phyloP scores from a whole-genome alignment of 2,888 invertebrate species.

The Lamellibrachia satsuma region DNA sequence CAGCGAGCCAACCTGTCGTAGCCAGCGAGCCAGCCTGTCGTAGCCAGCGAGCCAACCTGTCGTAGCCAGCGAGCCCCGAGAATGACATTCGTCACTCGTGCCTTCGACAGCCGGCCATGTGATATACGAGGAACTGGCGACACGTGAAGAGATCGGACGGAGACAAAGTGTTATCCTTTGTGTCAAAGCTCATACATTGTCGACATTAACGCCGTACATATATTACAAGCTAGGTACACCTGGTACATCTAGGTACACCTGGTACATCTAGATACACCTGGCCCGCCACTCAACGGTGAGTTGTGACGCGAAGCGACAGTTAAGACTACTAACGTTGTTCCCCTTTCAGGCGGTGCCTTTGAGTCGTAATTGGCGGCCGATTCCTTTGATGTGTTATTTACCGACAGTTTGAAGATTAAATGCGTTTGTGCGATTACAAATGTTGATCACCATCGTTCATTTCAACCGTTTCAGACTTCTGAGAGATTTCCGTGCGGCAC shows the following conservation, averaged over 20 bases:
- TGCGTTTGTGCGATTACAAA: conserved; percentile 17
- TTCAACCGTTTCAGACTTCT: background rate
- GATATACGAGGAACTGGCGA: background rate
- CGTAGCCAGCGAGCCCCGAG: background rate
- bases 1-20: background rate
- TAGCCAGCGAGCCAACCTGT: background rate
- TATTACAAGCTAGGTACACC: background rate
- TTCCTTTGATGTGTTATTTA: background rate
- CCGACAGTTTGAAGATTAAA: conserved; percentile 13
- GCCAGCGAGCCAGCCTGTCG: background rate
- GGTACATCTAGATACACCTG: background rate
- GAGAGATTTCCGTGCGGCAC: background rate
- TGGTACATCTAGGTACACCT: background rate
- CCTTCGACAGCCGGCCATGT: background rate
- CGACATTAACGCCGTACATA: conserved; percentile 5
- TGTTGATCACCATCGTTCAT: background rate
- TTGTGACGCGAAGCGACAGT: background rate
- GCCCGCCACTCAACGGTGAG: background rate
- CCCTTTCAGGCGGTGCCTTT: background rate
- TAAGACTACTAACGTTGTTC: conserved; percentile 4
- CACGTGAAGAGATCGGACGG: background rate
- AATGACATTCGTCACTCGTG: background rate
- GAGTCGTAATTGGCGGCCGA: background rate
- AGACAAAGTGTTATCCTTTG: background rate
- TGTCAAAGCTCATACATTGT: background rate